Base-by-base conservation (phyloP, 2,113 vertebrate genomes). In the Cyprinus carpio region DNA sequence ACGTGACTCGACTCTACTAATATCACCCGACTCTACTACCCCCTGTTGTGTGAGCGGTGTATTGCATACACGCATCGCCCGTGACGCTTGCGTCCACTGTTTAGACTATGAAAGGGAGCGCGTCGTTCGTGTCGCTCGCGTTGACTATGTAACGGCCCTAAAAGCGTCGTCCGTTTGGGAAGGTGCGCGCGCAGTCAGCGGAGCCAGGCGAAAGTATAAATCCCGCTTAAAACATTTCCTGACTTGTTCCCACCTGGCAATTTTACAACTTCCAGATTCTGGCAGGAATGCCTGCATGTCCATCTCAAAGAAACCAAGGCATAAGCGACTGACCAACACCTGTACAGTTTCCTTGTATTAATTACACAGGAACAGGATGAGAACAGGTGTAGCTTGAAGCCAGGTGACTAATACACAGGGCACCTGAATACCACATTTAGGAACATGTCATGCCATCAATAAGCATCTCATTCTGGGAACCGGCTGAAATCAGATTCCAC, bases 141-240 rank as follows among this genome's bases (percentile, higher is more conserved):
- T n/a, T n/a, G n/a, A n/a, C n/a, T n/a, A n/a, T n/a, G n/a, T n/a
- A n/a, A n/a, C n/a, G n/a, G n/a, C n/a, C n/a, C n/a, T n/a, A n/a
- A n/a, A n/a, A n/a, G n/a, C n/a, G n/a, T n/a, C n/a, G n/a, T n/a
- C n/a, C n/a, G n/a, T n/a, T n/a, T n/a, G n/a, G n/a, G n/a, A n/a
- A n/a, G n/a, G n/a, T n/a, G n/a, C n/a, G n/a, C n/a, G n/a, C n/a
- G n/a, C n/a, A n/a, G n/a, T n/a, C n/a, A n/a, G n/a, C n/a, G n/a
- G n/a, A n/a, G n/a, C n/a, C n/a, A n/a, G n/a, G n/a, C n/a, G n/a
- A n/a, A n/a, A n/a, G n/a, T n/a, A n/a, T n/a, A n/a, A n/a, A n/a
- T n/a, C n/a, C n/a, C n/a, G n/a, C n/a, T n/a, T n/a, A n/a, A 81
- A 81, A 51, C 79, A 69, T 51, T 62, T 11, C 79, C 79, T 51